Evolutionary conservation across 1,140 invertebrate genomes (phyloP), one percentile per base, ranked within the genome.

Genomic region (Venturia canescens): DNA sequence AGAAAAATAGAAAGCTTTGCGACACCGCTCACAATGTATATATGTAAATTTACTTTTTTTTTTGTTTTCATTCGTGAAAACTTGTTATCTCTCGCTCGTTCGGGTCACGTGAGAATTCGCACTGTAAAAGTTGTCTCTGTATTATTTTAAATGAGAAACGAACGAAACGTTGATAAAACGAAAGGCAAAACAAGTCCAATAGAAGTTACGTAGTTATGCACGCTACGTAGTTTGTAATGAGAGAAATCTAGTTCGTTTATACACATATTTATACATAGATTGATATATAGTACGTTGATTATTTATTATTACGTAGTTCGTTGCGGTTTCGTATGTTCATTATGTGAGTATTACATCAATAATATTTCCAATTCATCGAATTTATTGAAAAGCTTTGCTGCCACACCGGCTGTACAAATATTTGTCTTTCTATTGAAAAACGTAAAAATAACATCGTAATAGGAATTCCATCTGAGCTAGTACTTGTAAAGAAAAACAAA

Each of bases 11-110:
- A 16, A 15, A 18, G 16, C 21, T 72, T 44, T n/a, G n/a, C n/a
- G 23, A n/a, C 16, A 23, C 18, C 18, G 29, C 13, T n/a, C 34
- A 21, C 80, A 44, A 79, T 82, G 81, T 82, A 82, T 71, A 82
- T 82, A 79, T 82, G 81, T 82, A 82, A 66, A 82, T 44, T 5
- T 44, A 44, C 7, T 44, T 44, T 44, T 44, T 44, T 34, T 79
- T 82, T 79, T 53, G 26, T 53, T 79, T 26, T 71, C 50, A n/a
- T n/a, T n/a, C n/a, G n/a, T n/a, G n/a, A 79, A 67, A 26, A 82
- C 70, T 76, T 79, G 81, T 82, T 79, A 79, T 79, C 71, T 69
- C 71, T 79, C 31, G 44, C 57, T 26, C 44, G n/a, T 53, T 18
- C 23, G 50, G 63, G 66, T 69, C 70, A 82, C 63, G 76, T 48